Base-by-base conservation (phyloP, 2,888 invertebrate species). In the Eurois occulta region DNA sequence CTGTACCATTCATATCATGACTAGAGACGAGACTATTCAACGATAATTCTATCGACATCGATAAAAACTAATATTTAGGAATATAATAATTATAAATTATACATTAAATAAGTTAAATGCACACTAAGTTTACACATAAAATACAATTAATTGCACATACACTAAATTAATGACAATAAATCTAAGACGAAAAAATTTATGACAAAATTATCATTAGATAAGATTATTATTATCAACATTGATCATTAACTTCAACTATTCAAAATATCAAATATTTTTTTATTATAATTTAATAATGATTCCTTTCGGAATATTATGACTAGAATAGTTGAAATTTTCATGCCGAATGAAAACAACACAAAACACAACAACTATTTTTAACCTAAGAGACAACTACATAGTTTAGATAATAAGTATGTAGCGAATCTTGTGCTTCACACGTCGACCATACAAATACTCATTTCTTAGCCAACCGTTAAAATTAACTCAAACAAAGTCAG, bases 91-190 rank as follows among this genome's bases (percentile, higher is more conserved):
- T 90, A 91, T 74, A 87, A 88, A 88, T 88, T 86, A 87, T 84
- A 86, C 84, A 91, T 91, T 92, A 93, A 95, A 95, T 94, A 93
- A 93, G 92, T 93, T 93, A 92, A 94, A 93, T 91, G 81, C 94
- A 95, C 94, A 92, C 94, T 95, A 95, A 87, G 84, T 88, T 89
- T 92, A 94, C 91, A 94, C 92, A 91, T 94, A 93, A 94, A 94
- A 95, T 94, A 95, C 93, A 95, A 94, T 92, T 92, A 95, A 95
- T 95, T 95, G 94, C 95, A 95, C 95, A 89, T 95, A 95, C 92
- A 94, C 95, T 95, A 95, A 96, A 95, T 94, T 93, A 95, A 94
- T 92, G 91, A 93, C 87, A 89, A 81, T 94, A 92, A 93, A 90
- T 91, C 94, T 95, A 95, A 89, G 92, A 95, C 95, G 94, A 94